Base-by-base conservation (phyloP, 1,140 invertebrate species). In the Eueides isabella region DNA sequence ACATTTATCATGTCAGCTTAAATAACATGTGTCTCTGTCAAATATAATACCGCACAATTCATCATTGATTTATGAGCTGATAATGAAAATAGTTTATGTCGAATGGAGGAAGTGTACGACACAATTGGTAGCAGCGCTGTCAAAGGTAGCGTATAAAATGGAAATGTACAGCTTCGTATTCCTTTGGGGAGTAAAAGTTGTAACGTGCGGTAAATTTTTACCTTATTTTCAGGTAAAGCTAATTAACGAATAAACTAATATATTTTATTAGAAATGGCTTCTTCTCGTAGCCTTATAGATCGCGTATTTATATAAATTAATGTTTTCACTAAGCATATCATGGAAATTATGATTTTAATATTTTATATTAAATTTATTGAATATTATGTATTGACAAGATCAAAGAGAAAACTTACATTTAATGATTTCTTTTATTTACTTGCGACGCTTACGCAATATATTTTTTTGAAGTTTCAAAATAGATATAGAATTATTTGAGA, bases 31-130 rank as follows among this genome's bases (percentile, higher is more conserved):
- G 87, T 83, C 82, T 77, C 81, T 81, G 84, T 90, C 86, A 86
- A 84, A 82, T 86, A 82, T 81, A 75, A 82, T 79, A 86, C 84
- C 80, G 77, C 82, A 81, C 79, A 81, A 89, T 90, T 86, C 82
- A 87, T 91, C 87, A 85, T 82, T 92, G 89, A 92, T 91, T 92
- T 91, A 91, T 90, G 85, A 82, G 76, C 84, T 83, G 84, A 89
- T 92, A 89, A 88, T 91, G 89, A 90, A 92, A 92, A 91, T 91
- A 91, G 88, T 91, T 92, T 85, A 80, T 80, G 80, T 80, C 81
- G 76, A 80, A 83, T 38, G 65, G 26, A 72, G 70, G 29, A 70
- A 66, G 68, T 69, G 44, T 61, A 41, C 31, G 73, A 68, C 67
- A 48, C 67, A 63, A 63, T 74, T 28, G 72, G 66, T 63, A 74